Evolutionary conservation across 1,140 invertebrate genomes (phyloP).

Genomic region (Musca domestica): DNA sequence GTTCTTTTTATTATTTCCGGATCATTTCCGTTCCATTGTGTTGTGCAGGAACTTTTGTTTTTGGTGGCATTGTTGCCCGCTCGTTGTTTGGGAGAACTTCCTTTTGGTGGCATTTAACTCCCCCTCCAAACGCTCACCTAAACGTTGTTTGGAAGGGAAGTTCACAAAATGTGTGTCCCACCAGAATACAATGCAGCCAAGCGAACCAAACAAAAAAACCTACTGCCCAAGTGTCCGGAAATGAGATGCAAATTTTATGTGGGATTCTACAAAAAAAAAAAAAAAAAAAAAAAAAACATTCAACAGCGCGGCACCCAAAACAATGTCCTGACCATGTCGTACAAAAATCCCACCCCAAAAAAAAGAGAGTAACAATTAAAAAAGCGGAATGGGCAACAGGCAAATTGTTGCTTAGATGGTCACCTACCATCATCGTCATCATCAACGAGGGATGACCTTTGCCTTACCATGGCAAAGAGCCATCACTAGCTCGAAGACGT

Average conservation of each 20-base stretch:
- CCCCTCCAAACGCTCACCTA: background rate
- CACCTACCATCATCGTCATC: background rate
- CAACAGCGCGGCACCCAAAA: slow-evolving; percentile 17
- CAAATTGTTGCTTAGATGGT: background rate
- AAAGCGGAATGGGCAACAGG: background rate
- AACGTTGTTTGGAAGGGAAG: background rate
- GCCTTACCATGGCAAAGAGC: background rate
- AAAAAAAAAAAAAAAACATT: too few species aligned
- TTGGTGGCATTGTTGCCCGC: too few species aligned
- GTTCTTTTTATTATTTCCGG: slow-evolving; percentile 8
- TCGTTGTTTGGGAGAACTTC: background rate
- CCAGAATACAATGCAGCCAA: background rate
- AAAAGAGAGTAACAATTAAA: background rate
- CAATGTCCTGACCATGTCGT: slow-evolving; percentile 20
- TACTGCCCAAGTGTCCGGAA: slow-evolving; percentile 50
- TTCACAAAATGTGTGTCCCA: background rate
- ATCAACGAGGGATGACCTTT: background rate
- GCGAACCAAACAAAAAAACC: background rate
- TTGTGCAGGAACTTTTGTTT: background rate
- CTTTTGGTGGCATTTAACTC: background rate
- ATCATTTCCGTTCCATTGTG: slow-evolving; percentile 16
- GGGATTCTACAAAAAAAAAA: too few species aligned
- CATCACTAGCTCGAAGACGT: background rate
- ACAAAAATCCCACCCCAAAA: background rate
- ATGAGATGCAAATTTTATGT: slow-evolving; percentile 54